Evolutionary conservation across 2,888 invertebrate species (phyloP), one percentile per base, ranked within the genome.

Genomic region (Merodon equestris): DNA sequence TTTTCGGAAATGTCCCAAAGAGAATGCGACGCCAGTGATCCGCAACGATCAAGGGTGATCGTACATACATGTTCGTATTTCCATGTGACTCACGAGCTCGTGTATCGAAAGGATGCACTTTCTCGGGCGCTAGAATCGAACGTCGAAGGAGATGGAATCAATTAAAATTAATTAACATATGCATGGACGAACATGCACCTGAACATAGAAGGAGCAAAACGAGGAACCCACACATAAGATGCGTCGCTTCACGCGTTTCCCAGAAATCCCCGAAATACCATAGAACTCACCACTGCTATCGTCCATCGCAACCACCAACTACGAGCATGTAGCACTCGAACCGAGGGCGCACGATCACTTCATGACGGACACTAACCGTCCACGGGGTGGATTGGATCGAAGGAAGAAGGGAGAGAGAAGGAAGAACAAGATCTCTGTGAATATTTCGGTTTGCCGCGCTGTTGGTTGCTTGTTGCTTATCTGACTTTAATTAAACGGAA

Each of bases 401-500:
- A 14, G 27, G 42, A 51, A 34, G 36, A 44, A 10, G 47, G 34
- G 38, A 47, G 5, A 47, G 1, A 48, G 13, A 48, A 50, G n/a
- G 48, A 12, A 40, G 9, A 48, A 14, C 27, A 15, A 10, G 50
- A 56, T 18, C 48, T 53, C 27, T 67, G 71, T 76, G 72, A 73
- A 79, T 79, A 73, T 73, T 79, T 79, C 47, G 73, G 72, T 63
- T 72, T 44, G 72, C 70, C 71, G 71, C 56, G 66, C 61, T 73
- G 73, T 73, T 54, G 61, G 50, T 44, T 50, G 66, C 61, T 81
- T 76, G 84, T 81, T 75, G 84, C 82, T 86, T 88, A 88, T 88
- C 88, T 85, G 86, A 84, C 84, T 87, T 88, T 88, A 88, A 88
- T 88, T 88, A 88, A 88, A 88, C 87, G 86, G 84, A 87, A 88